Base-by-base conservation (phyloP, 2,797 vertebrate genomes). In the Pantherophis vulpinus region DNA sequence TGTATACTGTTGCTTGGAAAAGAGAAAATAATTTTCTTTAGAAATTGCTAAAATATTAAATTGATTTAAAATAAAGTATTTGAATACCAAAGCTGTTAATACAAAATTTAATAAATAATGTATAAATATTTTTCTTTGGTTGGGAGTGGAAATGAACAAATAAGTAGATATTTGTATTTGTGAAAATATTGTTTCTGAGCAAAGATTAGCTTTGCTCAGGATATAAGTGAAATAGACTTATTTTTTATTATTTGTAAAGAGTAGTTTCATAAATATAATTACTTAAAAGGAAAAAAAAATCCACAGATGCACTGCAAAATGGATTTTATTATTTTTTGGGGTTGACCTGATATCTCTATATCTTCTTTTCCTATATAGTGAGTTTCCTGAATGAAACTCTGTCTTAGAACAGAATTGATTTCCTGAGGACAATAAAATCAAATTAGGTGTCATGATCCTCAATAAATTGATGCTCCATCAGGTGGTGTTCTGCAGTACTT, bases 171-270 rank as follows among this genome's bases (percentile, higher is more conserved):
- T 42, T 61, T 27, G 1, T 47, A 61, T 89, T 61, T 89, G 58
- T 25, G 23, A 89, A 89, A 89, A 14, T 27, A 61, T 61, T 14
- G 14, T 61, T 59, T 66, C 60, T 90, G 88, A 20, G 42, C 42
- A 42, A 90, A 63, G 58, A 61, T 32, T 58, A 18, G 29, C 56
- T 59, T 4, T 37, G 87, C 58, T 89, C 23, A 89, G 10, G 4
- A 90, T 47, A 63, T 54, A 90, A 47, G 60, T n/a, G 42, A 47
- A 66, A 89, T 51, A 89, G 7, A n/a, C 14, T 29, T 63, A 51
- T 63, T 92, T 88, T 93, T 32, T 74, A 74, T 83, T 96, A 95
- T 94, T 94, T 91, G 94, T 95, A 95, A 95, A 90, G 10, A 90
- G 54, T 90, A 12, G 10, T 63, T 91, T 86, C 42, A 56, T 70